These are phyloP conservation scores for Balanococcus diminutus DNA, from an alignment of 2,888 invertebrate genomes.

Conservation along the genomic window DNA sequence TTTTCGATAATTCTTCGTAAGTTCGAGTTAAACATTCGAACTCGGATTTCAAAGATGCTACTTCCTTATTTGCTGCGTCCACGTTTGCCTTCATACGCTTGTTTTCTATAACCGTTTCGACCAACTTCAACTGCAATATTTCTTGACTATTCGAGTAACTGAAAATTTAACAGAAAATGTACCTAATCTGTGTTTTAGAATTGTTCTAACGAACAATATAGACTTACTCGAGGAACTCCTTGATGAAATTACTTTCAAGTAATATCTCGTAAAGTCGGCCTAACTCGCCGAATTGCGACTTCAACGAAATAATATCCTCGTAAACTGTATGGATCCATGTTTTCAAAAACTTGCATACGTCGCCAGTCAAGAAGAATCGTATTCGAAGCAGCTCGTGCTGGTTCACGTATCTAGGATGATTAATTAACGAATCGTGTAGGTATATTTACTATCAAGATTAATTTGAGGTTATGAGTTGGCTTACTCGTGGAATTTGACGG, in stretches of 20 bases:
- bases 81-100: not conserved
- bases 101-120: not conserved
- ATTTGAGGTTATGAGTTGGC: not conserved
- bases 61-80: not conserved
- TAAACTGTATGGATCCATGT: not conserved
- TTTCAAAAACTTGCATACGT: constrained; percentile 11
- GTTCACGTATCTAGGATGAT: not conserved
- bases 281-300: not conserved
- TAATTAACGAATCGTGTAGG: not conserved
- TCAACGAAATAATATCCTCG: not conserved
- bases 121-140: not conserved
- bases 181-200: too few species aligned
- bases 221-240: not conserved
- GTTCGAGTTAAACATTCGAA: not conserved
- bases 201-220: too few species aligned
- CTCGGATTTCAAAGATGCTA: not conserved
- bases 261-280: not conserved
- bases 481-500: not conserved
- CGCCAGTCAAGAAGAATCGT: not conserved
- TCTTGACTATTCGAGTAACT: not conserved
- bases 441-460: not conserved
- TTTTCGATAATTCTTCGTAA: not conserved
- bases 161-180: not conserved
- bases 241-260: not conserved
- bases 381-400: not conserved